Conservation (phyloP, 2,113 vertebrate species). For the Notothenia rossii region DNA sequence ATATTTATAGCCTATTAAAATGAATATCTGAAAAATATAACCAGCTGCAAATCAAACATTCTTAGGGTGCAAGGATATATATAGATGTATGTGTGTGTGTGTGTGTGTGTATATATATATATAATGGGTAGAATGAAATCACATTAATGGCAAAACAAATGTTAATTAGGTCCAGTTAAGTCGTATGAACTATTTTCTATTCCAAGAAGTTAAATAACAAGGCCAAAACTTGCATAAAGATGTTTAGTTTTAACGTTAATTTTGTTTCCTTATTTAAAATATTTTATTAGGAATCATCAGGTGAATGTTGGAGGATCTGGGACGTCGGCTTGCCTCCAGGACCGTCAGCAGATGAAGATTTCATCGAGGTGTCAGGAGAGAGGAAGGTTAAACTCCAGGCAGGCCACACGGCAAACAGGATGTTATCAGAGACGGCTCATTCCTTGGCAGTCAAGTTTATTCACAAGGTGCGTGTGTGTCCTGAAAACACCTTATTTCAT, state of each 20-base stretch:
- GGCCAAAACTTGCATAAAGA: neutral
- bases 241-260: neutral
- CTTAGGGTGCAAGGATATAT: too few species aligned
- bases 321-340: neutral
- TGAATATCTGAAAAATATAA: too few species aligned
- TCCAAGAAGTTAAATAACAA: neutral
- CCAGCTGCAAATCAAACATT: too few species aligned
- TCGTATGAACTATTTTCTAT: too few species aligned
- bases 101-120: too few species aligned
- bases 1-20: neutral
- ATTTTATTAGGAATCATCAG: neutral
- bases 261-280: neutral
- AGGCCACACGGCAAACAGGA: neutral
- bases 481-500: neutral
- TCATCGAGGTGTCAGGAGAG: too few species aligned
- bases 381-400: slow-evolving; percentile 9
- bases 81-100: too few species aligned
- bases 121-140: too few species aligned
- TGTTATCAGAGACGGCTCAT: neutral
- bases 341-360: neutral
- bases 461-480: neutral
- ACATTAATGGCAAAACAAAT: too few species aligned
- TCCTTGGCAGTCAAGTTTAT: neutral
- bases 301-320: neutral
- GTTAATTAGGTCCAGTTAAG: too few species aligned